Base-by-base conservation (phyloP, 2,113 vertebrate genomes). In the Lepus europaeus region DNA sequence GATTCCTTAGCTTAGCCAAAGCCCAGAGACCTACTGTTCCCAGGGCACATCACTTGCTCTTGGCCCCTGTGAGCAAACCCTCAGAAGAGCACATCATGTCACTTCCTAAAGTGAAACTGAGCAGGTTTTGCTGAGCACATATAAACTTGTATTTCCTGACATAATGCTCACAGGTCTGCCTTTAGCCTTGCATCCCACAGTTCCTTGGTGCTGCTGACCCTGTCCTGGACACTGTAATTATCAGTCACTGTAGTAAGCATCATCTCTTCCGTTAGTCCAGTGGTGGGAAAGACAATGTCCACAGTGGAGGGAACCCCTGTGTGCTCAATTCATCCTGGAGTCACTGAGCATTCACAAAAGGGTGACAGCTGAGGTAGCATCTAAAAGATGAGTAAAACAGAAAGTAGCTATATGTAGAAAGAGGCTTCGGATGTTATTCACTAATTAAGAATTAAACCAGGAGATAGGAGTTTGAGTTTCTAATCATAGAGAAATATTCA, bases 401-500 rank as follows among this genome's bases (percentile, higher is more conserved):
- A 23, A 77, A 39, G 14, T 61, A 45, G 49, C 33, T 13, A 81
- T 5, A 81, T 68, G 23, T n/a, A 59, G 64, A 73, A 76, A 13
- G 2, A 25, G 0, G 1, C 39, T n/a, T 11, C 31, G 31, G 12
- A 33, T 36, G 4, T 3, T 49, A 13, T 20, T 76, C 2, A 10
- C 29, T 36, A 17, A 31, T 2, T 45, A 31, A 27, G 31, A 31
- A n/a, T 36, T 53, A 12, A 29, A n/a, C 85, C 33, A 63, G 6
- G 7, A 45, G 45, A 45, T 7, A 45, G 45, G 45, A 6, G 7
- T 45, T 45, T 45, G 7, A 45, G 45, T 45, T 45, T 45, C 45
- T 45, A 45, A 45, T 45, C 45, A 45, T 45, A 45, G 45, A 45
- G 5, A 45, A 45, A 45, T 45, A 45, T 45, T 45, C 45, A 45